Base-by-base conservation (phyloP, 2,113 vertebrate genomes). In the Daubentonia madagascariensis region DNA sequence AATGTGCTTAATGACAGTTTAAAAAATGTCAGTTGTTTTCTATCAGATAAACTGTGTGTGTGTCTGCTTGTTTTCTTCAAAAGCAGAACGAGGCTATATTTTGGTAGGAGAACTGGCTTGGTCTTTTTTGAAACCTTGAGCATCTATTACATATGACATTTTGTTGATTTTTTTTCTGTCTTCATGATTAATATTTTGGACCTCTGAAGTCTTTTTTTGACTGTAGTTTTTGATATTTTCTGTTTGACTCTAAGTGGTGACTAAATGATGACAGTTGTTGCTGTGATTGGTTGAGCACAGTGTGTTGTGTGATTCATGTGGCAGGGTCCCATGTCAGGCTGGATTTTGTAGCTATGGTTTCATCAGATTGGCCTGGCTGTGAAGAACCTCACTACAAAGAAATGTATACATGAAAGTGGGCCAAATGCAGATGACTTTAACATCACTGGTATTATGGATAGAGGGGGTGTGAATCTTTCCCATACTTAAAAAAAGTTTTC, bases 11-110 rank as follows among this genome's bases (percentile, higher is more conserved):
- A 97, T 92, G 84, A 95, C 54, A 92, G 78, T 76, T 52, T 98
- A 57, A 63, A 30, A 97, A 98, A 97, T 96, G 96, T 91, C 83
- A 97, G 37, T 96, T 97, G 98, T 97, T 95, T 81, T 45, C 70
- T 95, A 3, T 96, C 72, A 83, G 63, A 96, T 80, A 40, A 76
- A 63, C 89, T 95, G 20, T 68, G 14, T 45, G 18, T 76, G 25
- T 78, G 35, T 45, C 25, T 5, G 6, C 35, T 4, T 48, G 4
- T 70, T 50, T 96, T 94, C 79, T 96, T 96, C 79, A 59, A 86
- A 91, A 95, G 80, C n/a, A 32, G 48, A 52, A 91, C 80, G 89
- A 76, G 76, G 94, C 35, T 68, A 0, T 94, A 35, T 87, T 22
- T 57, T 78, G 73, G 35, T 40, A 5, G 2, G 50, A 70, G 63